phyloP scores from a whole-genome alignment of 2,888 invertebrate genomes.

The Mythimna vitellina region DNA sequence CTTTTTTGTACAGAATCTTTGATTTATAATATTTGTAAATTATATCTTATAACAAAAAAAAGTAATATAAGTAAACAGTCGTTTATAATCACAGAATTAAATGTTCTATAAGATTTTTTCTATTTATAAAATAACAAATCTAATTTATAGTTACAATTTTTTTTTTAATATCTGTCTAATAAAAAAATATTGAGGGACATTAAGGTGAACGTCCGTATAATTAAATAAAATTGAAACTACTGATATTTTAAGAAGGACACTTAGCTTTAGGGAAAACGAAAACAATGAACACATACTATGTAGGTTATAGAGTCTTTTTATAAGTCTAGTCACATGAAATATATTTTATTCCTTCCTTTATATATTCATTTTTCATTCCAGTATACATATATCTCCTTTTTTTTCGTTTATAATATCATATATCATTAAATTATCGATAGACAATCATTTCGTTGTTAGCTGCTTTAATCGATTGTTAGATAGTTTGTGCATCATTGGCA shows the following conservation, averaged over 20 bases:
- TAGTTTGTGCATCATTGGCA: too few relatives aligned
- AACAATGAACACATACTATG: conserved; percentile 40
- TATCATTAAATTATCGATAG: too few relatives aligned
- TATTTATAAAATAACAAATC: conserved; percentile 21
- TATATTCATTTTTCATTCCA: background rate
- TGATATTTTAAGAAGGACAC: conserved; percentile 65
- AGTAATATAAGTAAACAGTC: conserved; percentile 17
- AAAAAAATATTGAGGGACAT: conserved; percentile 8
- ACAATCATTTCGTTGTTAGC: too few relatives aligned
- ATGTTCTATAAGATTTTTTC: background rate
- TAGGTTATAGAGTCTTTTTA: conserved; percentile 28
- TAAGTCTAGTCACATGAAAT: background rate
- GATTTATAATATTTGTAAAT: conserved; percentile 7
- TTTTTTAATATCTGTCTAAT: conserved; percentile 26
- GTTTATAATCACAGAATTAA: conserved; percentile 28
- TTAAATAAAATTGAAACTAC: conserved; percentile 47
- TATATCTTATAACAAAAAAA: conserved; percentile 5
- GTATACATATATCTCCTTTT: background rate
- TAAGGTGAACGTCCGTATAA: conserved; percentile 4
- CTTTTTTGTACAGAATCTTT: conserved; percentile 25
- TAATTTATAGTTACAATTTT: background rate
- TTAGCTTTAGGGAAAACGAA: conserved; percentile 60
- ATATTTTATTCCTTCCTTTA: conserved; percentile 40
- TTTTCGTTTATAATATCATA: too few relatives aligned
- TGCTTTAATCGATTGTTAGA: too few relatives aligned